A percentile compares a stretch with the other conserved stretches of the same genome.
Conservation (phyloP, 2,113 vertebrate genomes). For the Sciurus niger region DNA sequence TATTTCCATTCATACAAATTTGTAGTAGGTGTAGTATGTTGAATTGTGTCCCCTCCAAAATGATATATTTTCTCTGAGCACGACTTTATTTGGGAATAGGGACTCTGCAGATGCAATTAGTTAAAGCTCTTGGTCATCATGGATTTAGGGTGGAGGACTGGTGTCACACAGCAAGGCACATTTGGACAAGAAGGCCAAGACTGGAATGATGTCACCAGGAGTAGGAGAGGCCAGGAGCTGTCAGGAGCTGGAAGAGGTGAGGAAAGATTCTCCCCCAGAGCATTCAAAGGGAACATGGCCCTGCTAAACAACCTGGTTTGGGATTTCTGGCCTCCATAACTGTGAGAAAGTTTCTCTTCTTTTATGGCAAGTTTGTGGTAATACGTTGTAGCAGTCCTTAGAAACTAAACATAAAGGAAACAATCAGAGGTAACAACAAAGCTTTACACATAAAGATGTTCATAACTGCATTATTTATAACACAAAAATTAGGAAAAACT, state of each 20-base stretch:
- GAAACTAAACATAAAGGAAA: not conserved
- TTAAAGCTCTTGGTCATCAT: not conserved
- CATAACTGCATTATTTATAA: not conserved
- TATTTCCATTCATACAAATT: conserved; percentile 29
- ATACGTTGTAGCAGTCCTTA: not conserved
- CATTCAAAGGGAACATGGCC: not conserved
- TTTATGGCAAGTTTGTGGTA: not conserved
- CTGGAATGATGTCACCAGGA: not conserved
- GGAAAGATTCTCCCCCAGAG: not conserved
- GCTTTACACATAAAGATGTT: not conserved
- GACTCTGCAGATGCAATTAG: not conserved
- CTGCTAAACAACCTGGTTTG: not conserved
- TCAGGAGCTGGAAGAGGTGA: not conserved
- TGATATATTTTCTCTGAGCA: not conserved
- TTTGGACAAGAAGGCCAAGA: not conserved
- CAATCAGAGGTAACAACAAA: not conserved
- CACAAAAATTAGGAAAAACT: conserved; percentile 20
- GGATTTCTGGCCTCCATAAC: not conserved
- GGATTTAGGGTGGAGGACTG: not conserved
- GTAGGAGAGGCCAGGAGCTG: not conserved
- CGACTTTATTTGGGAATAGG: not conserved
- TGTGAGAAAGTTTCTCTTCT: not conserved
- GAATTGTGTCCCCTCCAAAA: not conserved
- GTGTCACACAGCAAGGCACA: not conserved
- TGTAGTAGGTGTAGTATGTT: not conserved